phyloP scores from a whole-genome alignment of 2,113 vertebrate genomes.

The Rhea pennata region DNA sequence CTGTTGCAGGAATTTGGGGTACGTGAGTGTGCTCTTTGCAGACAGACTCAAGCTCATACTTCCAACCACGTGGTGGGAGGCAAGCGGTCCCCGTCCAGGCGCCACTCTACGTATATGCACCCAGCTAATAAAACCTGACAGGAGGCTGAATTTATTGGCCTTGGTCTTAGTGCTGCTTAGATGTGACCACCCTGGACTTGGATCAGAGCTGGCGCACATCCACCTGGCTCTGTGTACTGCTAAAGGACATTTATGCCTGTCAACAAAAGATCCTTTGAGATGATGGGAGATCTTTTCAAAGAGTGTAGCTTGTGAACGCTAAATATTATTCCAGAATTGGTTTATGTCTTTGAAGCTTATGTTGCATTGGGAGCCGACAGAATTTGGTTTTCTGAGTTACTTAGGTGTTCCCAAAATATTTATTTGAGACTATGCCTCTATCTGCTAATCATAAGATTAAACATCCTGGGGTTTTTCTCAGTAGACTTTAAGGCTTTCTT shows the following conservation, averaged over 20 bases:
- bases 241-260: not conserved
- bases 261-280: not conserved
- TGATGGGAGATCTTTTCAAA: not conserved
- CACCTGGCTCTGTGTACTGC: not conserved
- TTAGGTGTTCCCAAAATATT: not conserved
- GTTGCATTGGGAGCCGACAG: not conserved
- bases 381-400: not conserved
- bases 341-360: not conserved
- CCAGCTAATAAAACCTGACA: not conserved
- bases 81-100: not conserved
- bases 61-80: not conserved
- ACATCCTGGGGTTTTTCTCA: not conserved
- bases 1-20: not conserved
- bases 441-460: not conserved
- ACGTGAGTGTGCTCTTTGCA: not conserved
- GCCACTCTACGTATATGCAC: not conserved
- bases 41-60: not conserved
- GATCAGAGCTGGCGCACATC: not conserved
- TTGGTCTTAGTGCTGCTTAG: not conserved
- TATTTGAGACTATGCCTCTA: not conserved
- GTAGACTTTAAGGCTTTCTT: not conserved
- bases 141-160: slow-evolving; percentile 18
- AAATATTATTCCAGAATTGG: not conserved
- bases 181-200: not conserved
- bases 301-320: not conserved